These are phyloP conservation scores for Pedicia rivosa DNA, from an alignment of 2,888 invertebrate species.

Conservation along the genomic window DNA sequence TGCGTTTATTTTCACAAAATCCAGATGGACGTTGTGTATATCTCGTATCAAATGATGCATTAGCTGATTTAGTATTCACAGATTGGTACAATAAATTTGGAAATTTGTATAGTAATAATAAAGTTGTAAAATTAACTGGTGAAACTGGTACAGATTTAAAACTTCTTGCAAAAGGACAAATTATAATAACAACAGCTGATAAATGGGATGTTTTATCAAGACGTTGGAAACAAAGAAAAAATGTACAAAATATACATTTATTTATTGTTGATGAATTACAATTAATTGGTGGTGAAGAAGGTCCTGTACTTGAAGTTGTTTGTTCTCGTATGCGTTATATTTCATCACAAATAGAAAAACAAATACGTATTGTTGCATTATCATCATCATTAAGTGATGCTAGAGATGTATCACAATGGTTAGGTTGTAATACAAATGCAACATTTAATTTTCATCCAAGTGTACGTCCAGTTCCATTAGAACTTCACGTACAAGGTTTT, in stretches of 20 bases:
- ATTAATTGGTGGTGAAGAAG: constrained; percentile 74
- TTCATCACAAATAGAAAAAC: constrained; percentile 78
- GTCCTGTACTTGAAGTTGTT: constrained; percentile 85
- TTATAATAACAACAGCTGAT: constrained; percentile 94
- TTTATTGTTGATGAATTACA: constrained; percentile 96
- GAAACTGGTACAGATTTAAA: constrained; percentile 97
- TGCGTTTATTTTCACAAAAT: constrained; percentile 64
- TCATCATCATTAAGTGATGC: constrained; percentile 91
- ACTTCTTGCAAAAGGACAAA: constrained; percentile 76
- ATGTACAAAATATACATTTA: constrained; percentile 90
- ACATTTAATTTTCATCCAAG: constrained; percentile 99
- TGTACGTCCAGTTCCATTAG: constrained; percentile 86
- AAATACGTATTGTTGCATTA: constrained; percentile 85
- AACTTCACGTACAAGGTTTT: constrained; percentile 91
- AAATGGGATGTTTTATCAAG: constrained; percentile 98
- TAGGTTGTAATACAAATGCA: constrained; percentile 83
- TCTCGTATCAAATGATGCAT: constrained; percentile 77
- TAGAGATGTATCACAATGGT: constrained; percentile 88
- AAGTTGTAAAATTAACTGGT: constrained; percentile 83
- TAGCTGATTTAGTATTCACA: constrained; percentile 76
- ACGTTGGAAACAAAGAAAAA: constrained; percentile 97
- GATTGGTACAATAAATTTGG: constrained; percentile 89
- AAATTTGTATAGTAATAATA: constrained; percentile 48
- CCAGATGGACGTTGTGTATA: constrained; percentile 80
- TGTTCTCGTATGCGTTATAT: constrained; percentile 91